phyloP scores from a whole-genome alignment of 2,888 invertebrate species.

The Conus canariensis region DNA sequence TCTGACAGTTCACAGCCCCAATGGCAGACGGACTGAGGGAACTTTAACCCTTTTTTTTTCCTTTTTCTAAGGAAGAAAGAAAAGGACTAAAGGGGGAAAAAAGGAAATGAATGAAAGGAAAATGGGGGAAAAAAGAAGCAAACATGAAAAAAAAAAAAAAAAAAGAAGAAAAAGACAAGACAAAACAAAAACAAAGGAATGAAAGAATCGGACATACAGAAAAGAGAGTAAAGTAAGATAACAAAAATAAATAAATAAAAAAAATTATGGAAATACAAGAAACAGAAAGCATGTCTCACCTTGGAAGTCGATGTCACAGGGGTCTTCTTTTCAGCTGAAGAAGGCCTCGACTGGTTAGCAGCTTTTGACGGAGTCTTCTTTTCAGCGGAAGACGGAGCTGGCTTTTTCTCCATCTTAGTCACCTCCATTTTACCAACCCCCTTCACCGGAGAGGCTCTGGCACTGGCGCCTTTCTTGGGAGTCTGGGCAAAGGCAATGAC shows the following conservation, averaged over 20 bases:
- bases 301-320: neutral
- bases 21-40: no score
- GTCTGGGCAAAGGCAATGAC: neutral
- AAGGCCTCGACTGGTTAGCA: neutral
- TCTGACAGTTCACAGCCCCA: no score
- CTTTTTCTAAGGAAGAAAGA: no score
- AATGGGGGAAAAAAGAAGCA: neutral
- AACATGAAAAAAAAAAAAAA: no score
- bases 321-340: constrained; percentile 30
- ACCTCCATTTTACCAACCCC: neutral
- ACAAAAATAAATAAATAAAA: no score
- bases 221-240: no score
- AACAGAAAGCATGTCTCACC: neutral
- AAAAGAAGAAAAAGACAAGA: no score
- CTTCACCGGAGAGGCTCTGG: neutral
- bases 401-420: constrained; percentile 15
- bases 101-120: neutral
- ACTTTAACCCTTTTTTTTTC: no score
- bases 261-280: no score
- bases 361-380: constrained; percentile 46
- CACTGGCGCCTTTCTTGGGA: neutral
- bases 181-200: no score
- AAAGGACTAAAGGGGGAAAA: neutral
- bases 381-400: neutral
- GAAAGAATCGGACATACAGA: no score